Base-by-base conservation (phyloP, 2,888 invertebrate species). In the Zele albiditarsus region DNA sequence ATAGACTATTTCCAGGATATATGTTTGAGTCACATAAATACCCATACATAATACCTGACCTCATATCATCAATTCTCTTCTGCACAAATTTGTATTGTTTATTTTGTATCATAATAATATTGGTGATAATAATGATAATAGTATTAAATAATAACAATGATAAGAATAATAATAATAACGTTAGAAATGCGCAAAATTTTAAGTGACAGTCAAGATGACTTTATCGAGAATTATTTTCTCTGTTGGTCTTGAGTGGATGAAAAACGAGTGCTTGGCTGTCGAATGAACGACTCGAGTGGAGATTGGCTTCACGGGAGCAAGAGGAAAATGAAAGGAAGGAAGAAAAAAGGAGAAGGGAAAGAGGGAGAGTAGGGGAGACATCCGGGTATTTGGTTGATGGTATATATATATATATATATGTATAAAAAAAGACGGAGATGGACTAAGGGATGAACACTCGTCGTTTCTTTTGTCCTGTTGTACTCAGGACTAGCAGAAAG, bases 381-480 rank as follows among this genome's bases (percentile, higher is more conserved):
- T 81, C 78, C 77, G 66, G 23, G 42, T 78, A 77, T 80, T 82
- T 74, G 60, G 53, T 73, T 49, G 60, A 53, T 33, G 2, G 3
- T 20, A 20, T 25, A 62, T 27, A n/a, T 14, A 28, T 3, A 66
- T 25, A 27, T 25, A 25, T 46, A 12, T 27, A 66, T 3, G 46
- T 14, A 25, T 46, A 27, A 23, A 42, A 53, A 53, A n/a, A 53
- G 53, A 53, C 20, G 8, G 20, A 8, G 65, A 27, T 57, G 46
- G 62, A 31, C 38, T 31, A 38, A 20, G 63, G 27, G 23, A 25
- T 66, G 57, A 53, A 72, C 65, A 65, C 38, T 57, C 53, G 72
- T 66, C 28, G n/a, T 27, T 65, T 49, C 72, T 66, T 72, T 72
- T 72, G 72, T 72, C 71, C 71, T 72, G 65, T 66, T 72, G 72